Evolutionary conservation across 2,797 vertebrate genomes (phyloP), one percentile per base, ranked within the genome.

Genomic region (Onychomys torridus): DNA sequence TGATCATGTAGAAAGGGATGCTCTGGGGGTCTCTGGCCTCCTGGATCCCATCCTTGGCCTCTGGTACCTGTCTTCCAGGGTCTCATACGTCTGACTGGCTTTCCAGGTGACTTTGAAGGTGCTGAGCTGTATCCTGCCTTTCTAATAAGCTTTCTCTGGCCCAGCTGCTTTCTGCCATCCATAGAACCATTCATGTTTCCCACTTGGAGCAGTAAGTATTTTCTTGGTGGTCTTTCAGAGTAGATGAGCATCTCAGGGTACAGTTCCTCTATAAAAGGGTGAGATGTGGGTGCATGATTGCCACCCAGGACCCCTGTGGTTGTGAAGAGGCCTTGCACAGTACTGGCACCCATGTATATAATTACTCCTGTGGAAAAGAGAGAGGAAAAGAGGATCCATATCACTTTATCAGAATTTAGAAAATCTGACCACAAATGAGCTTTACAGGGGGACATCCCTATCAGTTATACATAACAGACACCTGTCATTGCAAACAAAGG

Each of bases 11-110:
- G 5, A 65, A 13, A 9, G 25, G 37, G n/a, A 19, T 6, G 13
- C 17, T 34, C 34, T 4, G 1, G 9, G 21, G 61, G 11, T 10
- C 63, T 32, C 40, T 37, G 6, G 19, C 90, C 82, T 88, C 95
- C 77, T 1, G 23, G 85, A 34, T 90, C 92, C 95, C 96, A 91
- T 43, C 76, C 76, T 59, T 61, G 94, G 61, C 27, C 65, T 67
- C 92, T 46, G 29, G 69, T 0, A 0, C 73, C 65, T 25, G 43
- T 77, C 13, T 61, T 69, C 90, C 88, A 87, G 77, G 57, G 55
- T 27, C 57, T 94, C 83, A 57, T 1, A 27, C 46, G 43, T 34
- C 14, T 25, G 3, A 75, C 40, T 37, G 71, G 69, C 4, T 12
- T 61, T 77, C 61, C 59, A 40, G 43, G 61, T 40, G 85, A 49